phyloP scores from a whole-genome alignment of 2,888 invertebrate genomes.

The Phengaris alcon region DNA sequence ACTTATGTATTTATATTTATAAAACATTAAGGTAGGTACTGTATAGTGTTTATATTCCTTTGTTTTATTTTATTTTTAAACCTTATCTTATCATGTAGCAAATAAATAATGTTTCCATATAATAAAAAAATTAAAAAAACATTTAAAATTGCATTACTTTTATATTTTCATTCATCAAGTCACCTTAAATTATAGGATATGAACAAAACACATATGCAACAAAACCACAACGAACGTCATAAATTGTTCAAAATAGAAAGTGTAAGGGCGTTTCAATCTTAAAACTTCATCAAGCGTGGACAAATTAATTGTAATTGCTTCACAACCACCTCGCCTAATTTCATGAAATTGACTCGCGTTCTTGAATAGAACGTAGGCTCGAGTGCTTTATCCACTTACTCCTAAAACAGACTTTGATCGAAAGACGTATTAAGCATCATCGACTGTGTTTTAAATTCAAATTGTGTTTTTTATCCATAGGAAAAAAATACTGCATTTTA shows the following conservation, averaged over 20 bases:
- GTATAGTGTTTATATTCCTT: no score
- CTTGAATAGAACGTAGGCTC: conserved; percentile 13
- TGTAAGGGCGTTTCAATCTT: not conserved
- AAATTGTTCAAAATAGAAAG: not conserved
- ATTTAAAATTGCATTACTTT: not conserved
- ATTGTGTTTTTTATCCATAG: no score
- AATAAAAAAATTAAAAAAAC: no score
- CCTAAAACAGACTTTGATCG: not conserved
- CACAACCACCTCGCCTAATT: conserved; percentile 11
- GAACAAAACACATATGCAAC: not conserved
- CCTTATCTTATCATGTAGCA: no score
- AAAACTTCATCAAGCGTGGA: conserved; percentile 19
- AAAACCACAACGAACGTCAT: not conserved
- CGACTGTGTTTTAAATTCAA: not conserved
- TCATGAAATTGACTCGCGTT: conserved; percentile 15
- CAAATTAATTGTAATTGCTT: conserved; percentile 15
- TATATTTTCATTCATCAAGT: not conserved
- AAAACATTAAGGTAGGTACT: no score
- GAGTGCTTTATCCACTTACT: not conserved
- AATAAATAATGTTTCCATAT: no score
- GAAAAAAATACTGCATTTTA: no score
- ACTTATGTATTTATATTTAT: no score
- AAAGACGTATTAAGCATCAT: not conserved
- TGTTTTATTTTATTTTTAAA: no score
- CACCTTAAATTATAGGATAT: not conserved